Percentiles rank a stretch among this genome's conserved stretches.
These are phyloP conservation scores for Acanthurus leucopareius DNA, from an alignment of 2,797 vertebrate species.

Conservation along the genomic window DNA sequence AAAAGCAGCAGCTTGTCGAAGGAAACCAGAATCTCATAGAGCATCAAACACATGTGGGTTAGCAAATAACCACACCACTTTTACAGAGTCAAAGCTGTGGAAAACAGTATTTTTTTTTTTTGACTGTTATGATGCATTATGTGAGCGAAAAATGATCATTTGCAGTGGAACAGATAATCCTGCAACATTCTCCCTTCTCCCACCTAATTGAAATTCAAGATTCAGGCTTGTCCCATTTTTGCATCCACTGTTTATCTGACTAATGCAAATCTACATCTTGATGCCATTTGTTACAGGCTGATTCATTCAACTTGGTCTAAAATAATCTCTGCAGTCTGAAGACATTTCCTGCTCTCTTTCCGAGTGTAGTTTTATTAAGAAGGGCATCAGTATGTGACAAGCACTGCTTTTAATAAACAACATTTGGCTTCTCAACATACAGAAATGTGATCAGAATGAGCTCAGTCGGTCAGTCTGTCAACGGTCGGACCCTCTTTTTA, in stretches of 20 bases:
- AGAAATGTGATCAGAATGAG: constrained; percentile 13
- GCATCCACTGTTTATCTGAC: constrained; percentile 8
- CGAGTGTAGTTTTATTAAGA: background rate
- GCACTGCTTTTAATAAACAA: background rate
- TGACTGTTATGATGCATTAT: too few species aligned
- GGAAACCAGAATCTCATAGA: constrained; percentile 23
- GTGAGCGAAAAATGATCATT: too few species aligned
- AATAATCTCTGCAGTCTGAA: background rate
- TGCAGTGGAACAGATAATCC: too few species aligned
- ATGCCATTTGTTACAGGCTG: background rate
- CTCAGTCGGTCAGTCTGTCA: constrained; percentile 12
- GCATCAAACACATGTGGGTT: constrained; percentile 15
- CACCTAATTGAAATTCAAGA: constrained; percentile 10
- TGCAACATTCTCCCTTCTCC: background rate
- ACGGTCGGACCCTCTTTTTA: constrained; percentile 13
- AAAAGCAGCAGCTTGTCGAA: constrained; percentile 35
- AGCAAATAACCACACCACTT: background rate
- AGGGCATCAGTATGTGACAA: background rate
- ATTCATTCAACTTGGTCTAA: background rate
- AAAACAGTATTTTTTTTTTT: background rate
- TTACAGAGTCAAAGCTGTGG: constrained; percentile 1
- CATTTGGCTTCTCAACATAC: background rate
- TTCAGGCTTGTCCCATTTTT: background rate
- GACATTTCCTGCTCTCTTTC: background rate
- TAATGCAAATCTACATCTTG: background rate